Evolutionary conservation across 1,140 invertebrate genomes (phyloP).

Genomic region (Amyelois transitella): DNA sequence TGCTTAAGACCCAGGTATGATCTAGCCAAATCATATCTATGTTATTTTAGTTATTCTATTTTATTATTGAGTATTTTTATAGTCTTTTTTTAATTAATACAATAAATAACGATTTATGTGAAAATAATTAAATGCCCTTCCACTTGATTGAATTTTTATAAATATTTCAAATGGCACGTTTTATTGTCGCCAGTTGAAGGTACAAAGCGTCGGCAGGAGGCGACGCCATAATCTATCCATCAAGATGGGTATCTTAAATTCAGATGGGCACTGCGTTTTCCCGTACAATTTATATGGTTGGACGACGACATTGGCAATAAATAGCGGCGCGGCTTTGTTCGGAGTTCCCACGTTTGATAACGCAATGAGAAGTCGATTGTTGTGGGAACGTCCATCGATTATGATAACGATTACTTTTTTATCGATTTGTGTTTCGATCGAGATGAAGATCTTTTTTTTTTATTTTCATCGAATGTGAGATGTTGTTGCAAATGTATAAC

Average conservation of each 20-base stretch:
- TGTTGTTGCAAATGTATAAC: too few species aligned
- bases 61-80: too few species aligned
- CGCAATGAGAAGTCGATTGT: conserved; percentile 18
- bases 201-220: conserved; percentile 7
- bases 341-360: conserved; percentile 25
- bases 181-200: neutral
- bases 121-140: too few species aligned
- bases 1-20: too few species aligned
- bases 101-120: too few species aligned
- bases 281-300: conserved; percentile 32
- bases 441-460: too few species aligned
- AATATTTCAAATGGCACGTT: neutral
- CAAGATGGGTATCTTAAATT: conserved; percentile 41
- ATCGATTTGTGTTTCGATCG: too few species aligned
- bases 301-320: conserved; percentile 25
- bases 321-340: conserved; percentile 26
- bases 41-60: too few species aligned
- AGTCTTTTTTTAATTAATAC: too few species aligned
- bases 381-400: conserved; percentile 3
- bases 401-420: conserved; percentile 2
- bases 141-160: too few species aligned
- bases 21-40: too few species aligned
- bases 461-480: too few species aligned
- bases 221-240: conserved; percentile 32
- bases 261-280: conserved; percentile 27